These are phyloP conservation scores for Coenobita brevimanus DNA, from an alignment of 1,140 invertebrate genomes.

Conservation along the genomic window DNA sequence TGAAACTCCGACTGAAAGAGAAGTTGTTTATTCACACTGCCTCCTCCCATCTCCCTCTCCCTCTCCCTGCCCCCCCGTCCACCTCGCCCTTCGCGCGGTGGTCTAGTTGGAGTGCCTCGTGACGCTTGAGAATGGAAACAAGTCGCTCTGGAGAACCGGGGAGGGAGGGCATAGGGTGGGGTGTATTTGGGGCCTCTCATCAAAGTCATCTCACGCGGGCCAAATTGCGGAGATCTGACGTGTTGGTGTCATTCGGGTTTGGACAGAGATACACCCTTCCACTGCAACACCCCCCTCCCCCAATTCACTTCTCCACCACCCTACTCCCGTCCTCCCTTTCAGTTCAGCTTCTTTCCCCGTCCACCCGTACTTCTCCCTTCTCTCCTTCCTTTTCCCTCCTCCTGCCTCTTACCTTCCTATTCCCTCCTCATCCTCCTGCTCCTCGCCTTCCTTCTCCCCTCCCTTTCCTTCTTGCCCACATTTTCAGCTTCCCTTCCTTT, in stretches of 20 bases:
- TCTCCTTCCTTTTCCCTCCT: background rate
- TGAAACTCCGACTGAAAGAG: conserved; percentile 41
- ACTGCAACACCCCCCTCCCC: background rate
- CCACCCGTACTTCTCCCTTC: background rate
- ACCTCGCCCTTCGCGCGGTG: background rate
- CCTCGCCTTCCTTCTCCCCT: background rate
- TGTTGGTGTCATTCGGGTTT: too few relatives aligned
- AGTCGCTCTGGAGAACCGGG: background rate
- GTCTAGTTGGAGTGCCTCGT: background rate
- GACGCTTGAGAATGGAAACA: background rate
- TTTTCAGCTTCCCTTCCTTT: background rate
- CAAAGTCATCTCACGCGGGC: too few relatives aligned
- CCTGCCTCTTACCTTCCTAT: background rate
- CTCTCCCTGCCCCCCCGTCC: background rate
- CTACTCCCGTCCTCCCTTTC: background rate
- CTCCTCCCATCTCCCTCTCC: background rate
- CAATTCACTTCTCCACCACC: too few relatives aligned
- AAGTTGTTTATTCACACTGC: conserved; percentile 52
- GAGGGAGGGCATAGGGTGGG: background rate
- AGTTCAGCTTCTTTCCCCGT: background rate
- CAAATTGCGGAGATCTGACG: too few relatives aligned
- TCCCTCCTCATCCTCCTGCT: background rate
- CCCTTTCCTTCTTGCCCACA: background rate
- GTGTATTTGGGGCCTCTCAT: too few relatives aligned
- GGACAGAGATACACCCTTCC: background rate